Percentiles rank a stretch among this genome's conserved stretches.
Conservation (phyloP, 2,888 invertebrate species). For the Phortica okadai region DNA sequence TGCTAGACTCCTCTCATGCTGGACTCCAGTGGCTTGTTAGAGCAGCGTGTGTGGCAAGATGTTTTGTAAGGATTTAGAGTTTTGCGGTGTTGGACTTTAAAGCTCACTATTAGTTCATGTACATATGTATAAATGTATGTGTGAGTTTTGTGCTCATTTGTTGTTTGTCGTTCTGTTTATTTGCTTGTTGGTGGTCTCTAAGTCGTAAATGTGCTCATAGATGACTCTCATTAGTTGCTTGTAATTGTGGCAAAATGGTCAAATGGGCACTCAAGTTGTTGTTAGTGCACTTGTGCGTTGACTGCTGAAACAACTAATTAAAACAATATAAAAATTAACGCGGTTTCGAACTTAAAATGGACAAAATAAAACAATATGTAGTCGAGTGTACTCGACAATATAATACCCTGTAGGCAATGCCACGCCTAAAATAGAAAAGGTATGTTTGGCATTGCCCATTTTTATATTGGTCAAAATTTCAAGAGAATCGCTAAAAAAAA, state of each 20-base stretch:
- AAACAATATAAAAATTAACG: neutral
- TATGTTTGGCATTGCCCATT: too few relatives aligned
- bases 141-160: neutral
- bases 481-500: too few relatives aligned
- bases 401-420: too few relatives aligned
- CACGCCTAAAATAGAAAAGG: too few relatives aligned
- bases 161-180: neutral
- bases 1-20: neutral
- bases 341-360: too few relatives aligned
- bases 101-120: neutral
- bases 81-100: constrained; percentile 14
- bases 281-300: neutral
- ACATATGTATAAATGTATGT: neutral
- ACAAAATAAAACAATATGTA: too few relatives aligned
- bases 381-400: too few relatives aligned
- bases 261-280: constrained; percentile 16
- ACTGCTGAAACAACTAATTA: neutral
- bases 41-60: neutral
- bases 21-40: neutral
- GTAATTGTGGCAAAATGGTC: constrained; percentile 29
- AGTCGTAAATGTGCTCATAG: neutral
- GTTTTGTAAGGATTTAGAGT: constrained; percentile 9
- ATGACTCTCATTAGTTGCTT: constrained; percentile 15
- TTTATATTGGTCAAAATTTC: too few relatives aligned
- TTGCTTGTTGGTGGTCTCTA: constrained; percentile 1